These are phyloP conservation scores for Diabrotica balteata DNA, from an alignment of 2,888 invertebrate genomes.

Conservation along the genomic window DNA sequence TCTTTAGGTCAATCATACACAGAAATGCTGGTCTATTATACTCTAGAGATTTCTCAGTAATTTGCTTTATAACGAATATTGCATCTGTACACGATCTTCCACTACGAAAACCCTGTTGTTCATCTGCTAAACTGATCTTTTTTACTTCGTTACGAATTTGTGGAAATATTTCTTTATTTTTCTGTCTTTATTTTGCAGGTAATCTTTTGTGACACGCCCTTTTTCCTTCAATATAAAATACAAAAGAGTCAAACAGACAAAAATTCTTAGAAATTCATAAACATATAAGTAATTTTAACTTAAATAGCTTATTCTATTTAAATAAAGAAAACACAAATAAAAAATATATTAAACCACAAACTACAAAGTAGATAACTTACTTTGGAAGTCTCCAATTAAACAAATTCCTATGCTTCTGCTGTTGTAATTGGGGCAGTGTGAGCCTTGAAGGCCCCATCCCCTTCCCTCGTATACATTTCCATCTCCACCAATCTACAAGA, in stretches of 20 bases:
- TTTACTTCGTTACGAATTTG: too few species aligned
- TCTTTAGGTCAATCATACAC: too few species aligned
- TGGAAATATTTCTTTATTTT: too few species aligned
- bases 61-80: too few species aligned
- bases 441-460: slow-evolving; percentile 69
- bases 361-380: slow-evolving; percentile 48
- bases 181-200: too few species aligned
- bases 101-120: too few species aligned
- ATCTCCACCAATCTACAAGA: slow-evolving; percentile 66
- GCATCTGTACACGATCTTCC: too few species aligned
- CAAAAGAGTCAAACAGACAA: not conserved
- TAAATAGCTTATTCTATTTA: slow-evolving; percentile 2
- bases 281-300: too few species aligned
- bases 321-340: not conserved
- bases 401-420: slow-evolving; percentile 68
- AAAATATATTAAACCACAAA: not conserved
- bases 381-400: slow-evolving; percentile 66
- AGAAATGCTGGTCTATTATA: too few species aligned
- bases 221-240: not conserved
- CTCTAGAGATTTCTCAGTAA: too few species aligned
- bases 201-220: too few species aligned
- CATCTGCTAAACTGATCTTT: too few species aligned
- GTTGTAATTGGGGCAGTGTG: slow-evolving; percentile 69
- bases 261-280: not conserved
- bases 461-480: slow-evolving; percentile 71